Base-by-base conservation (phyloP, 2,797 vertebrate species). In the Sebastolobus alascanus region DNA sequence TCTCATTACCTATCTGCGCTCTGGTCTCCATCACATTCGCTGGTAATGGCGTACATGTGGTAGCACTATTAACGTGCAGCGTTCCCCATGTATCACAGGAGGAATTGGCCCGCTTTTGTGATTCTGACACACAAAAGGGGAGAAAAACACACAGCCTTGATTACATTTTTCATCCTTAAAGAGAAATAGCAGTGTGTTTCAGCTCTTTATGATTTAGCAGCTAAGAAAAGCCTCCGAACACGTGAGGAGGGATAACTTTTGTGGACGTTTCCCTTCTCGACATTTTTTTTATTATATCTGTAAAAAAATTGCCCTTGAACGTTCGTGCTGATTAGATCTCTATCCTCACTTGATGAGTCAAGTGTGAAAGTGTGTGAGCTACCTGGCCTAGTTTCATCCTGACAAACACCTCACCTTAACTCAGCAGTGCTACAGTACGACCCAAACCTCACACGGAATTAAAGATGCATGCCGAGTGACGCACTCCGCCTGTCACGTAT, bases 381-480 rank as follows among this genome's bases (percentile, higher is more conserved):
- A 31, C 88, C 72, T 89, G 87, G 74, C 84, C 78, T 85, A 88
- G 84, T 81, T 92, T 88, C 61, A 84, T 68, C 65, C 46, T 33
- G 65, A 73, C 76, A 84, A 90, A 90, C 67, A 70, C 65, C 77
- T 86, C 80, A 79, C 85, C 83, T 88, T 77, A 84, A 82, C 78
- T 80, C 73, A 40, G 67, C 66, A 56, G 25, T 2, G 58, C 73
- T 61, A 58, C 56, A 5, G 40, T 33, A 16, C 68, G 76, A 79
- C 68, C 86, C 86, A 80, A 77, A 80, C 77, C 88, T 86, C 87
- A 85, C 72, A 87, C 65, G 55, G 82, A 86, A 92, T 94, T 85
- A 87, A 90, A 89, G 83, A 85, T 90, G 83, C 83, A 80, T 61
- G 81, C 69, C 73, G 40, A 79, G 83, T 77, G 83, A 88, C 66